phyloP scores from a whole-genome alignment of 2,113 vertebrate genomes.

The Tetrax tetrax region DNA sequence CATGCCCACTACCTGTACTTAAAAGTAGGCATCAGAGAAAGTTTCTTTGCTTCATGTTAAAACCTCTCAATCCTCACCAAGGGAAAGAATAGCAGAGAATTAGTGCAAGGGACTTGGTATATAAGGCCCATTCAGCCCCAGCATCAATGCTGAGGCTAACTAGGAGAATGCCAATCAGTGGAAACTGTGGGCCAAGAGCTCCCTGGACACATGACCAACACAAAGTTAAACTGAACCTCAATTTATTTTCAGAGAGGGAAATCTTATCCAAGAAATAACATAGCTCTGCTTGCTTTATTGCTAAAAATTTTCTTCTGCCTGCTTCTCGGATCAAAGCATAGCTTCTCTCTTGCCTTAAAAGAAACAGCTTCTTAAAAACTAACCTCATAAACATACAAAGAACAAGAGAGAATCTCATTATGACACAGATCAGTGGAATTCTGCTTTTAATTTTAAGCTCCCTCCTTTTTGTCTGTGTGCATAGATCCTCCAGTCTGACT shows the following conservation, averaged over 20 bases:
- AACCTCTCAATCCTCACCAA: neutral
- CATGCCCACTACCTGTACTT: neutral
- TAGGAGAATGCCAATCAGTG: neutral
- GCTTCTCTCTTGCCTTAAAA: neutral
- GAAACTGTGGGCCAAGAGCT: neutral
- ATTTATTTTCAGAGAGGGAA: neutral
- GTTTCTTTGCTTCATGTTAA: neutral
- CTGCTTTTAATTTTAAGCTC: neutral
- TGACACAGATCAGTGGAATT: neutral
- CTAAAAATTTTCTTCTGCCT: neutral
- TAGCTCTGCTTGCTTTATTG: neutral
- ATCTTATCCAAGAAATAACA: neutral
- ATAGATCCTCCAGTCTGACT: neutral
- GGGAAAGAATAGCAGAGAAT: neutral
- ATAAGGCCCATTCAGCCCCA: neutral
- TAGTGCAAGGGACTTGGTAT: rapidly evolving
- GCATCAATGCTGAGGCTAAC: neutral
- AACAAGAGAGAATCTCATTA: neutral
- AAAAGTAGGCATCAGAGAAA: neutral
- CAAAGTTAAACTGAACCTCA: neutral
- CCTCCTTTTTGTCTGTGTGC: neutral
- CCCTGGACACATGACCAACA: neutral
- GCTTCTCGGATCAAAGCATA: neutral
- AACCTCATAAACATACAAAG: neutral
- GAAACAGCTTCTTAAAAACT: neutral